Percentiles rank a stretch among this genome's conserved stretches.
phyloP scores from a whole-genome alignment of 2,888 invertebrate genomes.

The Melanostoma mellinum region DNA sequence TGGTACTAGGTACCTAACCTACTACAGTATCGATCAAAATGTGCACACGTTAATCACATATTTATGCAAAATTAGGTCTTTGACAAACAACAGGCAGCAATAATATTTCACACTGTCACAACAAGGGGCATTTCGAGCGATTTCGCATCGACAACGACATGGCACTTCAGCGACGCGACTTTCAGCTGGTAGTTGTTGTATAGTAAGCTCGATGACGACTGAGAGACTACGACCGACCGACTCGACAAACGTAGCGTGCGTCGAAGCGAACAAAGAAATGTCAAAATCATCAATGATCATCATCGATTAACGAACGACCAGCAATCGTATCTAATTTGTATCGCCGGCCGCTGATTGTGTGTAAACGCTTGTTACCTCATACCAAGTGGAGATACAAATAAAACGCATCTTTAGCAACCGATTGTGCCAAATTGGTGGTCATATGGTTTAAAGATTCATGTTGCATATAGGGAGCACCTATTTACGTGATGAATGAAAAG shows the following conservation, averaged over 20 bases:
- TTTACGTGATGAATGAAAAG: slow-evolving; percentile 68
- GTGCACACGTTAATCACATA: slow-evolving; percentile 45
- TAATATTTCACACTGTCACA: slow-evolving; percentile 32
- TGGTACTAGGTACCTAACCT: too few species aligned
- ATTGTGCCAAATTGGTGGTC: slow-evolving; percentile 67
- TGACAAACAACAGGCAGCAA: slow-evolving; percentile 39
- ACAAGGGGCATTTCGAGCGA: slow-evolving; percentile 9
- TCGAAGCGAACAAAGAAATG: slow-evolving; percentile 59
- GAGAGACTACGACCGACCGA: slow-evolving; percentile 4
- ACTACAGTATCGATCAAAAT: slow-evolving; percentile 50
- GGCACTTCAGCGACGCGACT: too few species aligned
- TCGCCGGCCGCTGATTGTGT: slow-evolving; percentile 25
- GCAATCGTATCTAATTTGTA: slow-evolving; percentile 42
- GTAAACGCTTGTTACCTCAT: slow-evolving; percentile 67
- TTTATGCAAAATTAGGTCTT: slow-evolving; percentile 67
- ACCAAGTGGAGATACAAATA: slow-evolving; percentile 28
- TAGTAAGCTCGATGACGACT: too few species aligned
- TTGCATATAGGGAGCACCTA: slow-evolving; percentile 73
- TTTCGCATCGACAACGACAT: slow-evolving; percentile 20
- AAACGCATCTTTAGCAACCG: slow-evolving; percentile 70
- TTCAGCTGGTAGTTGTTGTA: too few species aligned
- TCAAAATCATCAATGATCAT: slow-evolving; percentile 55
- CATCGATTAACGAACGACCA: slow-evolving; percentile 25
- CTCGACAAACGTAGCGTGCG: neutral
- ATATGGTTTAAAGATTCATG: slow-evolving; percentile 63